Base-by-base conservation (phyloP, 2,888 invertebrate species). In the Rambutsinella grinnellia region DNA sequence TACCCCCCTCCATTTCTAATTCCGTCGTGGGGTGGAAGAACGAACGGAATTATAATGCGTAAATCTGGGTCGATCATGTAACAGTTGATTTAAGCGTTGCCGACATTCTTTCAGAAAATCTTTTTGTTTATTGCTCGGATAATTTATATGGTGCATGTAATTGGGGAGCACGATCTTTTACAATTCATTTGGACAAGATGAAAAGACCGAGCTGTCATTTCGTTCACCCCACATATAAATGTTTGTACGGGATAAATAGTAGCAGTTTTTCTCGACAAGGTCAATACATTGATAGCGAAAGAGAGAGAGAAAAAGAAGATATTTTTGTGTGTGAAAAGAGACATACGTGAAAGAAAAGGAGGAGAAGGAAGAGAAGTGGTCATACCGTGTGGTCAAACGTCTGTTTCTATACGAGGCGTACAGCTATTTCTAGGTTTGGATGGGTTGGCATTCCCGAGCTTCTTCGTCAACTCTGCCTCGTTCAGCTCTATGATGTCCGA, bases 361-460 rank as follows among this genome's bases (percentile, higher is more conserved):
- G 63, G 56, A 71, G 57, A 36, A 65, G 49, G 54, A 62, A 47
- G 62, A 72, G 56, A 75, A 75, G 75, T 68, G 75, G 58, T 67
- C 82, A 79, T 83, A 83, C 83, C 83, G 83, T 83, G 81, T 83
- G 83, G 83, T 84, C 84, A 84, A 82, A 84, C 84, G 81, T 84
- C 84, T 78, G 84, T 84, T 79, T 84, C 84, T 76, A 84, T 84
- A 75, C 84, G 84, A 84, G 84, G 84, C 81, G 82, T 82, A 81
- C 80, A 82, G 81, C 82, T 83, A 82, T 84, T 83, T 79, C 84
- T 84, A 80, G 80, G 81, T 79, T 81, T 82, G 76, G 76, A 76
- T 69, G 83, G 84, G 76, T 82, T 84, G 79, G 84, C 84, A 75
- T 84, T 84, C 68, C 83, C 83, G 78, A 84, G 81, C 79, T 84